phyloP scores from a whole-genome alignment of 1,140 invertebrate species.

The Potamilus streckersoni region DNA sequence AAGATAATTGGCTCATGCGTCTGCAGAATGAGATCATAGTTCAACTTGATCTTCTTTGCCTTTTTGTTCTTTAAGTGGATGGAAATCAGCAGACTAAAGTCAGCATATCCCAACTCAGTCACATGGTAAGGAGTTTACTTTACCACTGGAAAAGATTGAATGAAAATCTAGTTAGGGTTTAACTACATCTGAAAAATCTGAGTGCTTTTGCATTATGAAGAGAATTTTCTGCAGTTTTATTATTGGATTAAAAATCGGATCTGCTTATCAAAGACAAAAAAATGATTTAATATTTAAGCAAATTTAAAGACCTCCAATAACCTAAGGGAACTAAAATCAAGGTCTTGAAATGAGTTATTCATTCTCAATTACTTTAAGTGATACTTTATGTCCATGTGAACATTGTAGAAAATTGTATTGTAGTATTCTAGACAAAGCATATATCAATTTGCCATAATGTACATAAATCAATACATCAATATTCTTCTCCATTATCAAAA shows the following conservation, averaged over 20 bases:
- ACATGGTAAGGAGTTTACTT: constrained; percentile 93
- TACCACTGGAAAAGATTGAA: constrained; percentile 52
- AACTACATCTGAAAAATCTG: not conserved
- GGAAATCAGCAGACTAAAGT: constrained; percentile 90
- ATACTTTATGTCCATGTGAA: too few relatives aligned
- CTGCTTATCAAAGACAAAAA: too few relatives aligned
- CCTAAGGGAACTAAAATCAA: too few relatives aligned
- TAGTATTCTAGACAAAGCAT: too few relatives aligned
- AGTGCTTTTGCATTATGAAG: not conserved
- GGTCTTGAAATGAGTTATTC: too few relatives aligned
- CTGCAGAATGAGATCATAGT: constrained; percentile 88
- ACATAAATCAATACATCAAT: too few relatives aligned
- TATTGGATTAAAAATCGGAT: not conserved
- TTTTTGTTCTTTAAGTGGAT: constrained; percentile 91
- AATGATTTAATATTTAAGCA: too few relatives aligned
- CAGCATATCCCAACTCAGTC: constrained; percentile 94
- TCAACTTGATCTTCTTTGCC: constrained; percentile 86
- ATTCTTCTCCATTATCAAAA: too few relatives aligned
- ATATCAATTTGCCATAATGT: too few relatives aligned
- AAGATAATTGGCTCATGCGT: constrained; percentile 77
- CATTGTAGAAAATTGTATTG: too few relatives aligned
- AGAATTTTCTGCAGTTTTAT: not conserved
- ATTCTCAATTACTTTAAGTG: too few relatives aligned
- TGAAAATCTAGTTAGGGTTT: not conserved
- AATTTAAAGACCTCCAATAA: too few relatives aligned